A percentile compares a stretch with the other conserved stretches of the same genome.
Conservation (phyloP, 1,140 invertebrate genomes). For the Drosophila equinoxialis region DNA sequence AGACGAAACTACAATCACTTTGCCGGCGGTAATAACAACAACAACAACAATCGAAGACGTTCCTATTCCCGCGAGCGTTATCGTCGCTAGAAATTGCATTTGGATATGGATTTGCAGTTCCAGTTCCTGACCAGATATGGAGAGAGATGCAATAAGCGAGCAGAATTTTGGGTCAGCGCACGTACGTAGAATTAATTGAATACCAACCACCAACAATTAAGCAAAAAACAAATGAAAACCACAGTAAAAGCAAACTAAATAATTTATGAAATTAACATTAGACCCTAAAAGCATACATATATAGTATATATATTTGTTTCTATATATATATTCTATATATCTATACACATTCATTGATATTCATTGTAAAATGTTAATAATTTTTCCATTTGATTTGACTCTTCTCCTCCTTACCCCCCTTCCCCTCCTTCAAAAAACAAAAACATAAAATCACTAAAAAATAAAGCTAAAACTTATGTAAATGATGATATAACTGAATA, state of each 20-base stretch:
- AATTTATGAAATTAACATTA: slow-evolving; percentile 33
- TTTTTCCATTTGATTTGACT: slow-evolving; percentile 57
- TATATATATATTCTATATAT: slow-evolving; percentile 23
- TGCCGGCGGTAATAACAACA: slow-evolving; percentile 35
- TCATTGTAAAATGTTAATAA: slow-evolving; percentile 64
- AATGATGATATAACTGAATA: slow-evolving; percentile 36
- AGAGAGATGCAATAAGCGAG: background rate
- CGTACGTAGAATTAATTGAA: slow-evolving; percentile 72
- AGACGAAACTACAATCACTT: slow-evolving; percentile 62
- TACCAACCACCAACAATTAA: slow-evolving; percentile 40
- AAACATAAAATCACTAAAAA: slow-evolving; percentile 29
- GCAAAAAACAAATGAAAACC: slow-evolving; percentile 27
- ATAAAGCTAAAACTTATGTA: slow-evolving; percentile 44
- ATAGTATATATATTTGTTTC: slow-evolving; percentile 22
- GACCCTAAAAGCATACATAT: slow-evolving; percentile 46
- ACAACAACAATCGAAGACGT: slow-evolving; percentile 45
- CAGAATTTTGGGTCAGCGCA: slow-evolving; percentile 45
- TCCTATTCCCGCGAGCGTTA: slow-evolving; percentile 75
- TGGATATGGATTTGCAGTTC: background rate
- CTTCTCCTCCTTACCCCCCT: slow-evolving; percentile 33
- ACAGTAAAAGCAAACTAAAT: slow-evolving; percentile 27
- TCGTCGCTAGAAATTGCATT: slow-evolving; percentile 57
- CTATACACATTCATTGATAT: slow-evolving; percentile 35
- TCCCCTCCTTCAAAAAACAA: slow-evolving; percentile 22
- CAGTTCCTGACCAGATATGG: background rate